phyloP scores from a whole-genome alignment of 1,140 invertebrate species.

The Drosophila baimaii region DNA sequence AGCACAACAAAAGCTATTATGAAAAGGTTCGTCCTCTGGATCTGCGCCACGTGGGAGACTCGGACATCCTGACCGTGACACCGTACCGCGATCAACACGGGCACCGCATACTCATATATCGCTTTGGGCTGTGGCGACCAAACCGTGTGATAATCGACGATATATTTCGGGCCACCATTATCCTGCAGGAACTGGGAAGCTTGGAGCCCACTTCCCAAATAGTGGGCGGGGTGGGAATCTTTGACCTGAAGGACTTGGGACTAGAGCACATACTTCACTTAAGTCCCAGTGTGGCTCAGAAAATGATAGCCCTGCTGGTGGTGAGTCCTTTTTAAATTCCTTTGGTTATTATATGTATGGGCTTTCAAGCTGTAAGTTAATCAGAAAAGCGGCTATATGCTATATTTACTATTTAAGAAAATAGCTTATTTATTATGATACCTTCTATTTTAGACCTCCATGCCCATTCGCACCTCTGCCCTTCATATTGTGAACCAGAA shows the following conservation, averaged over 20 bases:
- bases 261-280: constrained; percentile 90
- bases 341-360: constrained; percentile 26
- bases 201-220: constrained; percentile 90
- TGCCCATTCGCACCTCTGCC: constrained; percentile 89
- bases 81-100: constrained; percentile 90
- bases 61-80: constrained; percentile 89
- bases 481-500: constrained; percentile 92
- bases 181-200: constrained; percentile 89
- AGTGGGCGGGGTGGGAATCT: constrained; percentile 90
- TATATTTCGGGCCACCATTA: constrained; percentile 89
- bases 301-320: constrained; percentile 88
- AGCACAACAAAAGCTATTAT: constrained; percentile 89
- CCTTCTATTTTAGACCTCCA: constrained; percentile 86
- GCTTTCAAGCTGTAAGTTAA: no score
- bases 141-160: constrained; percentile 88
- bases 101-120: constrained; percentile 76
- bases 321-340: constrained; percentile 85
- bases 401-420: background rate
- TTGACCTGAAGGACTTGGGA: constrained; percentile 89
- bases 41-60: constrained; percentile 88
- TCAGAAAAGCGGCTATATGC: no score
- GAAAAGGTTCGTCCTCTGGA: constrained; percentile 88
- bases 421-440: background rate
- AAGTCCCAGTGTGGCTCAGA: constrained; percentile 88
- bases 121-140: constrained; percentile 89